phyloP scores from a whole-genome alignment of 1,140 invertebrate species.

The Bombus impatiens region DNA sequence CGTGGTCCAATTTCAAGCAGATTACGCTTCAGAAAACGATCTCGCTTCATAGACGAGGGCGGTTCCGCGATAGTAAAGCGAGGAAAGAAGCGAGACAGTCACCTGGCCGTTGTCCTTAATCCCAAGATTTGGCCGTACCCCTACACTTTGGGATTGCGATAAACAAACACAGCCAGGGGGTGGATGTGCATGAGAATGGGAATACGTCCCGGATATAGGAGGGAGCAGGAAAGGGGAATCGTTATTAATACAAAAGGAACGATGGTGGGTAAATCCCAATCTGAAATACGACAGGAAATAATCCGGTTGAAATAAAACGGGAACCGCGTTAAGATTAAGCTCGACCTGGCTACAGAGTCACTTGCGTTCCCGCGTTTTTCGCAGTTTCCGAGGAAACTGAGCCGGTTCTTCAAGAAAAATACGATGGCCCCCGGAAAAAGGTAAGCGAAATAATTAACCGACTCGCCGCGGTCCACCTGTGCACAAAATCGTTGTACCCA shows the following conservation, averaged over 20 bases:
- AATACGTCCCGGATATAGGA: slow-evolving; percentile 53
- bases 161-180: slow-evolving; percentile 71
- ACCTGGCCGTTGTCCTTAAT: slow-evolving; percentile 72
- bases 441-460: slow-evolving; percentile 64
- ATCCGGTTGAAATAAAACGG: slow-evolving; percentile 75
- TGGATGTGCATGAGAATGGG: slow-evolving; percentile 31
- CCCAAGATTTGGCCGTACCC: slow-evolving; percentile 74
- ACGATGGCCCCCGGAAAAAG: slow-evolving; percentile 36
- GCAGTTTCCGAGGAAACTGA: slow-evolving; percentile 40
- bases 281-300: slow-evolving; percentile 79
- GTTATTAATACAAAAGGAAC: slow-evolving; percentile 76
- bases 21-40: slow-evolving; percentile 57
- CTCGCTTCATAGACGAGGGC: slow-evolving; percentile 26
- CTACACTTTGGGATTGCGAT: slow-evolving; percentile 63
- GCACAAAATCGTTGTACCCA: slow-evolving; percentile 51
- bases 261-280: slow-evolving; percentile 77
- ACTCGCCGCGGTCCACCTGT: slow-evolving; percentile 58
- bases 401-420: slow-evolving; percentile 37
- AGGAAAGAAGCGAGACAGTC: slow-evolving; percentile 57
- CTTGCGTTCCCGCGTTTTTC: slow-evolving; percentile 51
- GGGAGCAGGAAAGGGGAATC: slow-evolving; percentile 46
- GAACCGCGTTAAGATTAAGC: slow-evolving; percentile 64
- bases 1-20: slow-evolving; percentile 32
- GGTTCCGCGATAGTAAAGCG: slow-evolving; percentile 61
- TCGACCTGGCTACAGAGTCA: slow-evolving; percentile 29